phyloP scores from a whole-genome alignment of 2,797 vertebrate genomes.

The Girardinus metallicus region DNA sequence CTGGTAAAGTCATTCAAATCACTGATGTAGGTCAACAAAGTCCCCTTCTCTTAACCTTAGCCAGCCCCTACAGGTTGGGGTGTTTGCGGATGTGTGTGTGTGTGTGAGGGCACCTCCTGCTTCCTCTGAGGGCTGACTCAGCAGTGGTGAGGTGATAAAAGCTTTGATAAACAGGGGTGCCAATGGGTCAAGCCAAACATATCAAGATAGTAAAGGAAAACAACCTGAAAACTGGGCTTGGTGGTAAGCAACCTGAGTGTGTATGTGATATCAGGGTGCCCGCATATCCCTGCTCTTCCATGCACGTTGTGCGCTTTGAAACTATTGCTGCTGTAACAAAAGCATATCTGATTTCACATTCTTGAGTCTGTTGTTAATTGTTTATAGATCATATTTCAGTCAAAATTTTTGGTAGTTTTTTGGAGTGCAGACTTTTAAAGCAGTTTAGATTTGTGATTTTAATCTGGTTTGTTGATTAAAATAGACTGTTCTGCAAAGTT shows the following conservation, averaged over 20 bases:
- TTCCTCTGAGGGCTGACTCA: slow-evolving; percentile 63
- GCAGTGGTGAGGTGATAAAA: slow-evolving; percentile 73
- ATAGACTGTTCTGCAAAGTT: background rate
- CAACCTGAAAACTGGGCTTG: slow-evolving; percentile 35
- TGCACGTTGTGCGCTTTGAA: slow-evolving; percentile 9
- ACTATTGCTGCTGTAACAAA: slow-evolving; percentile 8
- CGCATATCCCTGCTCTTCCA: slow-evolving; percentile 16
- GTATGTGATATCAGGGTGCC: slow-evolving; percentile 42
- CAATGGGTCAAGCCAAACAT: slow-evolving; percentile 75
- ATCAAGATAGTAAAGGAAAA: slow-evolving; percentile 60
- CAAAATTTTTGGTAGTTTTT: background rate
- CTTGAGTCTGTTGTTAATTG: background rate
- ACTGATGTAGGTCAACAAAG: slow-evolving; percentile 50
- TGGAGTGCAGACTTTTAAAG: background rate
- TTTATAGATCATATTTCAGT: background rate
- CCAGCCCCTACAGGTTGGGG: slow-evolving; percentile 26
- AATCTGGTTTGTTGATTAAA: background rate
- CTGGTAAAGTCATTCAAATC: slow-evolving; percentile 74
- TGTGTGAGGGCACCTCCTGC: slow-evolving; percentile 55
- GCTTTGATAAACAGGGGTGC: slow-evolving; percentile 78
- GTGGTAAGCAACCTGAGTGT: background rate
- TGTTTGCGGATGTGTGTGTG: slow-evolving; percentile 38
- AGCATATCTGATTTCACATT: slow-evolving; percentile 1
- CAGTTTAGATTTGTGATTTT: background rate
- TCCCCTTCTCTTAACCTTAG: slow-evolving; percentile 26